These are phyloP conservation scores for Actinostola sp. DNA, from an alignment of 92 coral and sea anemone genomes.

Conservation along the genomic window DNA sequence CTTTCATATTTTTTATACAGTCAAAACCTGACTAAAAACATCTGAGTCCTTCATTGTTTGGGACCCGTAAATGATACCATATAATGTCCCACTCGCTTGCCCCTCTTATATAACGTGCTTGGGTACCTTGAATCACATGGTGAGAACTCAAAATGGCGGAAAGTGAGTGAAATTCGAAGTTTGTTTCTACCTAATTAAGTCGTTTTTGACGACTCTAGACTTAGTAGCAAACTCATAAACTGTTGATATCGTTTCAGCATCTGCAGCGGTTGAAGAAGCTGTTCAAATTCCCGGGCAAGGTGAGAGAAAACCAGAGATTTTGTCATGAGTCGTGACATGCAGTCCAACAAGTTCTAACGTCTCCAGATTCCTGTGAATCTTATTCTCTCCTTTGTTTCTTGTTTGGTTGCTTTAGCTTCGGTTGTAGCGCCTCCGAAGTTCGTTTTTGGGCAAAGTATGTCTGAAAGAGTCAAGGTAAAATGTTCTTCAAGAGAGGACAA, in stretches of 20 bases:
- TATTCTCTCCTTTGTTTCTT: too few species aligned
- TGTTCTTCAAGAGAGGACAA: too few species aligned
- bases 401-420: constrained; percentile 24
- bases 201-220: not conserved
- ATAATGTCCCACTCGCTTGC: not conserved
- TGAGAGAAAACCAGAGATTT: not conserved
- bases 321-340: too few species aligned
- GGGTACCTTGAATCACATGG: constrained; percentile 22
- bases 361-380: too few species aligned
- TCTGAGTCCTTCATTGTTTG: not conserved
- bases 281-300: constrained; percentile 15
- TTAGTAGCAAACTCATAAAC: not conserved
- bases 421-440: constrained; percentile 98
- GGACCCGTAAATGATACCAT: not conserved
- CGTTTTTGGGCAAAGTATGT: constrained; percentile 84
- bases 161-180: constrained; percentile 40
- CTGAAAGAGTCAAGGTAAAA: constrained; percentile 77
- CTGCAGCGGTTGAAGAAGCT: constrained; percentile 22
- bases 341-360: too few species aligned
- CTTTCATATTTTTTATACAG: too few species aligned
- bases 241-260: constrained; percentile 16
- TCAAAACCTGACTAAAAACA: too few species aligned
- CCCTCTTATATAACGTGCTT: constrained; percentile 8
- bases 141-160: constrained; percentile 84
- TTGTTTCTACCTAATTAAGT: constrained; percentile 2